A percentile compares a stretch with the other conserved stretches of the same genome.
Conservation (phyloP, 2,113 vertebrate genomes). For the rabbit (Oryctolagus cuniculus) region mOryCun1.1 NC_091440.1:44247001-44247500, state of each 20-base stretch:
- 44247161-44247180: neutral
- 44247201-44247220: neutral
- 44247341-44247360: neutral
- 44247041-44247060: neutral
- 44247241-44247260: neutral
- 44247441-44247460: neutral
- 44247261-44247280: neutral
- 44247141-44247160: neutral
- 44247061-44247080: neutral
- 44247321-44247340: neutral
- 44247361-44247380: neutral
- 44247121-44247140: neutral
- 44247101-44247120: neutral
- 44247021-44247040: neutral
- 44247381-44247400: neutral
- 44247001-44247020: neutral
- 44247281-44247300: neutral
- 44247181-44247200: neutral
- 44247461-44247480: neutral
- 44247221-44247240: neutral
- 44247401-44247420: neutral
- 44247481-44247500: neutral
- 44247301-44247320: neutral
- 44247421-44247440: neutral
- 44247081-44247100: neutral